Evolutionary conservation across 2,797 vertebrate species (phyloP).

Genomic region (Anguilla megastoma): DNA sequence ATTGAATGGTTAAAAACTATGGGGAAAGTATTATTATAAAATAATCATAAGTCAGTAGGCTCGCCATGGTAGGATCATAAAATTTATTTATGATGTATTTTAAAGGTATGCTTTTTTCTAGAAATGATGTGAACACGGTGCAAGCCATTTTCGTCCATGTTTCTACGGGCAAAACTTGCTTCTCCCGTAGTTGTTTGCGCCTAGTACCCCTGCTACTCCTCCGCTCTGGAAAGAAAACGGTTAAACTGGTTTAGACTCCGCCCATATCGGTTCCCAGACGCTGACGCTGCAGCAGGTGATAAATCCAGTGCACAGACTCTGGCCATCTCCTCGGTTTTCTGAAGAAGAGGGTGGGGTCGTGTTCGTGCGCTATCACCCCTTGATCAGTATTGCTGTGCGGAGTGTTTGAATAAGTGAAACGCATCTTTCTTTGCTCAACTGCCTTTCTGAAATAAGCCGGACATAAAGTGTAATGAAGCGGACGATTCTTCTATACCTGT

Average conservation of each 20-base stretch:
- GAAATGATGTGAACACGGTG: not conserved
- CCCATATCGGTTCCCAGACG: conserved; percentile 55
- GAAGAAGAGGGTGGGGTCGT: conserved; percentile 69
- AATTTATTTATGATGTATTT: not conserved
- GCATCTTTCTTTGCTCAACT: not conserved
- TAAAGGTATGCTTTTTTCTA: not conserved
- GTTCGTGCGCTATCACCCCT: conserved; percentile 41
- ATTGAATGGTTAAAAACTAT: no score
- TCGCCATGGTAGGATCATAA: not conserved
- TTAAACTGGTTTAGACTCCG: conserved; percentile 59
- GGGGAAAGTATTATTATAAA: no score
- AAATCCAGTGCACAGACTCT: conserved; percentile 62
- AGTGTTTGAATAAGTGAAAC: conserved; percentile 4
- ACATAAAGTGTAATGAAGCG: conserved; percentile 5
- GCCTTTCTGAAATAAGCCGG: not conserved
- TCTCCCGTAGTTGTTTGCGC: not conserved
- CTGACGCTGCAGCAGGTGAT: conserved; percentile 73
- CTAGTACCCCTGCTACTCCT: not conserved
- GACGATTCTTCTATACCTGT: not conserved
- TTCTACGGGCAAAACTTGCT: not conserved
- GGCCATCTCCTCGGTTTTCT: conserved; percentile 60
- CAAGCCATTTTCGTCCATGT: not conserved
- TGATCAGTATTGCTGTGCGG: not conserved
- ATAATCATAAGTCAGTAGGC: no score
- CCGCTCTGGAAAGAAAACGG: conserved; percentile 44